Conservation (phyloP, 2,113 vertebrate genomes). For the Tonatia bakeri region DNA sequence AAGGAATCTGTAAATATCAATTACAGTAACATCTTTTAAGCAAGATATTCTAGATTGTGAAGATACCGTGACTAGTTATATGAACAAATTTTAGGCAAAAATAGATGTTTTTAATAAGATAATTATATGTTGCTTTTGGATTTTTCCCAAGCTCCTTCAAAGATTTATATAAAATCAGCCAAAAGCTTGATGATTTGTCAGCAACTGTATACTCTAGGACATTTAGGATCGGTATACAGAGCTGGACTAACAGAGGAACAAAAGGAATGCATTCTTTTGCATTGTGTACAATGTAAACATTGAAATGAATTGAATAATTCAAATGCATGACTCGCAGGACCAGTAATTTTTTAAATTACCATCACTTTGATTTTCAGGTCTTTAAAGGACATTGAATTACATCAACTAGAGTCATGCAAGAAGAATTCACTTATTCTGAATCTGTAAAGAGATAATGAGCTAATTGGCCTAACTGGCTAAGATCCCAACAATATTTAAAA, state of each 20-base stretch:
- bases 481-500: conserved; percentile 31
- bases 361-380: conserved; percentile 46
- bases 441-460: conserved; percentile 61
- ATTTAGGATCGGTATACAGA: neutral
- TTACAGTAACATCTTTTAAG: conserved; percentile 25
- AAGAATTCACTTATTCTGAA: conserved; percentile 33
- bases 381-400: conserved; percentile 62
- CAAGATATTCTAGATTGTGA: neutral
- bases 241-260: conserved; percentile 26
- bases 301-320: conserved; percentile 12
- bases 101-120: conserved; percentile 44
- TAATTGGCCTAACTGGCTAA: neutral
- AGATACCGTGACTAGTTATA: neutral
- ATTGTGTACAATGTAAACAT: neutral
- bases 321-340: neutral
- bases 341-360: conserved; percentile 32
- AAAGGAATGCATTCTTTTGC: conserved; percentile 10
- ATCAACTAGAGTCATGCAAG: conserved; percentile 60
- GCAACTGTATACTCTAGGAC: neutral
- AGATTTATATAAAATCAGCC: conserved; percentile 34
- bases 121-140: conserved; percentile 43
- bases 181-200: conserved; percentile 15
- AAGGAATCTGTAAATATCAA: neutral
- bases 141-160: conserved; percentile 51
- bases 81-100: neutral